These are phyloP conservation scores for Sinopyrophorus schimmeli DNA, from an alignment of 2,888 invertebrate genomes.

Conservation along the genomic window DNA sequence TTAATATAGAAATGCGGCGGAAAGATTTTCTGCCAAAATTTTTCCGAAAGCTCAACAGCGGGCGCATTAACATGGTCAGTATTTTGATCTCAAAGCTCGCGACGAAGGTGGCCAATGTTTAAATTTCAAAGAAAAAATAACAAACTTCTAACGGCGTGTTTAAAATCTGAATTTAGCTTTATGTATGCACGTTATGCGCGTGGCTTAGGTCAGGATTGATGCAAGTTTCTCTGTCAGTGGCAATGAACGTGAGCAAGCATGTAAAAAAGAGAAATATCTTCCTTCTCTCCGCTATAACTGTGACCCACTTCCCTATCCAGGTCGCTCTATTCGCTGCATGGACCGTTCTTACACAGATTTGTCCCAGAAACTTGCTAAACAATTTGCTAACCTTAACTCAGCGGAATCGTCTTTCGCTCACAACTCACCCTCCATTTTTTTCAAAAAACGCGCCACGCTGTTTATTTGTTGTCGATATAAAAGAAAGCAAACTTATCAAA, in stretches of 20 bases:
- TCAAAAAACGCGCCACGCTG: background rate
- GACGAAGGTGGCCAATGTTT: no score
- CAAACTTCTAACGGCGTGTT: constrained; percentile 7
- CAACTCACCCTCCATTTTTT: background rate
- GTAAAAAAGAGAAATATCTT: constrained; percentile 40
- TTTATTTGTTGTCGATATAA: constrained; percentile 4
- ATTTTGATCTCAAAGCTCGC: no score
- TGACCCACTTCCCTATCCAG: constrained; percentile 54
- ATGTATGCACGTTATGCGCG: constrained; percentile 27
- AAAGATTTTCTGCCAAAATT: no score
- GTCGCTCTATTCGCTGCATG: constrained; percentile 51
- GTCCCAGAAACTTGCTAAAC: constrained; percentile 46
- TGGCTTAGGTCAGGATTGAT: constrained; percentile 41
- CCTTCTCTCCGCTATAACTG: constrained; percentile 50
- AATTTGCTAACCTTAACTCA: constrained; percentile 24
- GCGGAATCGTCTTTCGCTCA: no score
- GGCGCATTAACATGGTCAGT: no score
- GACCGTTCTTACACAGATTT: constrained; percentile 47
- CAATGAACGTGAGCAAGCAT: constrained; percentile 39
- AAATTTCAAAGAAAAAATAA: constrained; percentile 6
- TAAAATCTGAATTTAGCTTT: constrained; percentile 16
- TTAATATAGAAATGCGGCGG: no score
- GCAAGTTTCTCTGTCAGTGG: constrained; percentile 39
- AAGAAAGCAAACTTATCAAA: constrained; percentile 14
- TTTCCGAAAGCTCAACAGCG: no score